Evolutionary conservation across 2,888 invertebrate species (phyloP).

Genomic region (Pterostichus madidus): DNA sequence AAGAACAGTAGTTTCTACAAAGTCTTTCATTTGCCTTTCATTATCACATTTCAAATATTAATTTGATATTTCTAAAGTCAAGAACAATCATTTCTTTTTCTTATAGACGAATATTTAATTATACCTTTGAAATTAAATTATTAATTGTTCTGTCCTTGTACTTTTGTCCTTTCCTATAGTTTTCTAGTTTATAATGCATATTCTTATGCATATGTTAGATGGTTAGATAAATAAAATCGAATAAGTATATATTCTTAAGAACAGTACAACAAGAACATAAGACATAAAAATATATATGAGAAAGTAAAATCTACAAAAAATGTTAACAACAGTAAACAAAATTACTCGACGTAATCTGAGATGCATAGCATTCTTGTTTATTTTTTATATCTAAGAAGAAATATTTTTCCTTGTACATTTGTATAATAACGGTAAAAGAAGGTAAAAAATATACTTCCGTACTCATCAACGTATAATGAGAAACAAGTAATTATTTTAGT

Average conservation of each 20-base stretch:
- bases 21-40: constrained; percentile 44
- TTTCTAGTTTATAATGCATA: constrained; percentile 37
- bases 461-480: constrained; percentile 22
- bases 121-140: constrained; percentile 22
- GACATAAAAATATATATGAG: background rate
- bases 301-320: background rate
- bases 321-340: too few relatives aligned
- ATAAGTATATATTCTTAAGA: constrained; percentile 1
- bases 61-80: constrained; percentile 26
- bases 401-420: constrained; percentile 28
- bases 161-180: background rate
- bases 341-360: constrained; percentile 10
- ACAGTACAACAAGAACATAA: background rate
- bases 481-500: constrained; percentile 42
- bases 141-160: constrained; percentile 21
- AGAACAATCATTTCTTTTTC: constrained; percentile 16
- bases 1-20: constrained; percentile 40
- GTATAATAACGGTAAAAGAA: constrained; percentile 43
- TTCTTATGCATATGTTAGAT: background rate
- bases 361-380: background rate
- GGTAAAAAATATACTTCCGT: constrained; percentile 41
- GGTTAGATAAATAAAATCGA: background rate
- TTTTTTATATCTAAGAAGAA: constrained; percentile 27
- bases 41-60: constrained; percentile 39
- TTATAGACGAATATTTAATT: constrained; percentile 34